Percentiles rank a stretch among this genome's conserved stretches.
These are phyloP conservation scores for Sceloporus undulatus DNA, from an alignment of 2,113 vertebrate genomes.

Conservation along the genomic window DNA sequence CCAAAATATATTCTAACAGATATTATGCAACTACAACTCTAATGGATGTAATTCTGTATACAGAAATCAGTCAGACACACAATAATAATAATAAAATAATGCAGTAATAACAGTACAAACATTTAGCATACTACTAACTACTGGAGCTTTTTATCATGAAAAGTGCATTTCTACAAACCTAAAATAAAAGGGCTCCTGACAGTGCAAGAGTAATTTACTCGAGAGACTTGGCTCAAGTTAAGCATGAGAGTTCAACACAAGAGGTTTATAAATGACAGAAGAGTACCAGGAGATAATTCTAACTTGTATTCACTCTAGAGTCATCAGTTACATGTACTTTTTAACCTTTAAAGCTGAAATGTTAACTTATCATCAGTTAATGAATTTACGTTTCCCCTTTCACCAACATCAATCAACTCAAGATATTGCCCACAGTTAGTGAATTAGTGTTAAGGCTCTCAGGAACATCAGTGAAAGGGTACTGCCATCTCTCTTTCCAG, in stretches of 20 bases:
- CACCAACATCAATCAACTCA: slow-evolving; percentile 32
- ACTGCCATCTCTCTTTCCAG: background rate
- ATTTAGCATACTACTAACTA: background rate
- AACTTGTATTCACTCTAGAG: slow-evolving; percentile 39
- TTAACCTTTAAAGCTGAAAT: slow-evolving; percentile 47
- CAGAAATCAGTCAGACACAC: background rate
- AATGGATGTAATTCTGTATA: background rate
- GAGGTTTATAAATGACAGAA: slow-evolving; percentile 25
- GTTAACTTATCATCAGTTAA: slow-evolving; percentile 36
- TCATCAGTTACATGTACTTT: slow-evolving; percentile 23
- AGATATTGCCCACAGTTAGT: background rate
- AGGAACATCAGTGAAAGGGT: slow-evolving; percentile 18
- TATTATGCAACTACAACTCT: too few species aligned
- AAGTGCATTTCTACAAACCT: background rate
- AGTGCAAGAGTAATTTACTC: slow-evolving; percentile 12
- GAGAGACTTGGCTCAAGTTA: slow-evolving; percentile 19
- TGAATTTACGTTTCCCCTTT: slow-evolving; percentile 45
- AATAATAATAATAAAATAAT: too few species aligned
- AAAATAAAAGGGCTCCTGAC: background rate
- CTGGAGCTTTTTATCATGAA: slow-evolving; percentile 13
- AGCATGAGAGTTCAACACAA: background rate
- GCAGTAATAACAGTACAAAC: background rate
- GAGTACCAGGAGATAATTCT: slow-evolving; percentile 32
- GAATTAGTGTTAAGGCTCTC: background rate
- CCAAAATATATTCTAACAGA: too few species aligned